A percentile compares a stretch with the other conserved stretches of the same genome.
Evolutionary conservation across 2,113 vertebrate species (phyloP).

Genomic region (Nesogale talazaci): DNA sequence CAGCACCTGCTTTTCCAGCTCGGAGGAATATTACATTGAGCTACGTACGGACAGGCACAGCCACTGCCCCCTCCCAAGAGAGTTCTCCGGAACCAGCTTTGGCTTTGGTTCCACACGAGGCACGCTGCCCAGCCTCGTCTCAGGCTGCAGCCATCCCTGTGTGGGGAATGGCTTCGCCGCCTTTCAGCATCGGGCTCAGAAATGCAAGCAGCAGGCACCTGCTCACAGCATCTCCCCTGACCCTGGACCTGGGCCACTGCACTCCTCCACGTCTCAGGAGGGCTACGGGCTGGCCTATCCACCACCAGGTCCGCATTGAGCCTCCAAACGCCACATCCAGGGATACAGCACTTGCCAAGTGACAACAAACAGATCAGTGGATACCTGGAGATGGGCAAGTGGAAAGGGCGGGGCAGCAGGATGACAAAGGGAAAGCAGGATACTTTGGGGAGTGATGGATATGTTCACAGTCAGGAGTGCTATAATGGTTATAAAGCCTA

Average conservation of each 20-base stretch:
- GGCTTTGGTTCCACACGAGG: conserved; percentile 27
- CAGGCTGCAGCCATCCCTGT: neutral
- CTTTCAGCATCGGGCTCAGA: conserved; percentile 39
- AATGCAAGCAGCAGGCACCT: conserved; percentile 58
- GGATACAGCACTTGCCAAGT: neutral
- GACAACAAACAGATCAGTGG: neutral
- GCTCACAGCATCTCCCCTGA: neutral
- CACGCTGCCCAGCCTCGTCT: neutral
- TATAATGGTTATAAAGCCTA: neutral
- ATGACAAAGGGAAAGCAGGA: neutral
- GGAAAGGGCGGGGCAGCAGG: neutral
- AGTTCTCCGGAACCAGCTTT: neutral
- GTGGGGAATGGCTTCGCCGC: conserved; percentile 48
- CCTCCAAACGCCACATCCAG: neutral
- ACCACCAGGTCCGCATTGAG: neutral
- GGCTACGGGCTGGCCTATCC: neutral
- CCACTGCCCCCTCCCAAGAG: neutral
- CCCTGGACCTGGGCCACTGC: neutral
- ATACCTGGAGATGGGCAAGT: neutral
- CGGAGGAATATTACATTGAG: neutral
- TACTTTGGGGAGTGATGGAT: neutral
- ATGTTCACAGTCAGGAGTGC: neutral
- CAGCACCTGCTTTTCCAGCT: neutral
- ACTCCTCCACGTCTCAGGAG: neutral
- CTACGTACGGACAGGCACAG: neutral